phyloP scores from a whole-genome alignment of 2,888 invertebrate genomes.

The Cryptosula pallasiana region DNA sequence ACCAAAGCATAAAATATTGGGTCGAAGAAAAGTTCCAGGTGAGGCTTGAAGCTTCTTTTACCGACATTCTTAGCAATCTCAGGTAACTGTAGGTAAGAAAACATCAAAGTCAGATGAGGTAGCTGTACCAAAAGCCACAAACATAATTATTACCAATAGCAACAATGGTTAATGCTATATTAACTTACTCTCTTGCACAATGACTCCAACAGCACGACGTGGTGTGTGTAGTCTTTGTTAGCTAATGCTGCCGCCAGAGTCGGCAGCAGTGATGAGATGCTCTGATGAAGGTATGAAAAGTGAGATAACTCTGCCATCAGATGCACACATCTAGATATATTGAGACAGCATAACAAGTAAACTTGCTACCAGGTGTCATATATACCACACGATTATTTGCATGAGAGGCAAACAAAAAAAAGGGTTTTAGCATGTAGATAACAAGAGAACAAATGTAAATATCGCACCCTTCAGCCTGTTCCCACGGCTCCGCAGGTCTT shows the following conservation, averaged over 20 bases:
- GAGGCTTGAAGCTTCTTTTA: conserved; percentile 56
- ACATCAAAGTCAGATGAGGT: too few relatives aligned
- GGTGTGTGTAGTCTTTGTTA: conserved; percentile 56
- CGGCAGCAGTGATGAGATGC: conserved; percentile 51
- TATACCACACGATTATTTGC: too few relatives aligned
- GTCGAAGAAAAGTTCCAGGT: conserved; percentile 56
- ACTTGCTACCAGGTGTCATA: too few relatives aligned
- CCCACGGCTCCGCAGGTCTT: conserved; percentile 58
- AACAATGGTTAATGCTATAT: neutral
- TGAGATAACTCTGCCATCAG: conserved; percentile 55
- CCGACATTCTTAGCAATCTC: conserved; percentile 55
- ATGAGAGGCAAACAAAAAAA: too few relatives aligned
- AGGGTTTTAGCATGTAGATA: too few relatives aligned
- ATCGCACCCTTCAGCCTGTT: conserved; percentile 58
- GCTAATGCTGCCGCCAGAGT: conserved; percentile 52
- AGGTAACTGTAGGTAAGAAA: conserved; percentile 47
- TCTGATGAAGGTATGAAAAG: conserved; percentile 40
- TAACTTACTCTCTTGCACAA: conserved; percentile 54
- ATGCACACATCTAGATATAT: conserved; percentile 54
- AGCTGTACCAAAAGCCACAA: too few relatives aligned
- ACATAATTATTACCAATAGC: neutral
- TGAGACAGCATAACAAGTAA: too few relatives aligned
- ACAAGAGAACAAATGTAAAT: neutral
- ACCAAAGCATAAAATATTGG: conserved; percentile 57
- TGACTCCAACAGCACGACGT: conserved; percentile 56